A percentile compares a stretch with the other conserved stretches of the same genome.
phyloP scores from a whole-genome alignment of 1,140 invertebrate species.

The Metopolophium dirhodum region DNA sequence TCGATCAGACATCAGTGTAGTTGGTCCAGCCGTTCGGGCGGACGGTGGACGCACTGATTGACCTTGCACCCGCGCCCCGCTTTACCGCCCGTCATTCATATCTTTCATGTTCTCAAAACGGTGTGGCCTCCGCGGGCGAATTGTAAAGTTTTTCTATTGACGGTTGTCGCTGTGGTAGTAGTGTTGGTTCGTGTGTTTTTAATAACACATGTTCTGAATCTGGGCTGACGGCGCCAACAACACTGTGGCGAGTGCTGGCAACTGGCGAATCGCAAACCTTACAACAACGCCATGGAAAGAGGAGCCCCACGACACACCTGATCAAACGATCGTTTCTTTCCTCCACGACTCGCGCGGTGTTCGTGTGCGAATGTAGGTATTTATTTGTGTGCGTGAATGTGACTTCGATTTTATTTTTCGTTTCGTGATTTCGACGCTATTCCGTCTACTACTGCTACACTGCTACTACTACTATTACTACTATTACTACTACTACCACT shows the following conservation, averaged over 20 bases:
- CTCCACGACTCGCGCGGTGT: neutral
- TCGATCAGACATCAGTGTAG: too few species aligned
- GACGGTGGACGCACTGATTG: neutral
- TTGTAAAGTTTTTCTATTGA: neutral
- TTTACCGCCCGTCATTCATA: too few species aligned
- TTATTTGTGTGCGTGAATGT: too few species aligned
- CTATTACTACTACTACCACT: neutral
- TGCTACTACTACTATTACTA: neutral
- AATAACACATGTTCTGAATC: neutral
- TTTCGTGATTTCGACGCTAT: neutral
- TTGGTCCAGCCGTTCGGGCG: too few species aligned
- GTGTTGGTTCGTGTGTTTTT: neutral
- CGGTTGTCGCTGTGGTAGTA: neutral
- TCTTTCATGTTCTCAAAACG: too few species aligned
- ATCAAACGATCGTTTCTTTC: neutral
- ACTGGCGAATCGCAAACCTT: neutral
- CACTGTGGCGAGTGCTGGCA: too few species aligned
- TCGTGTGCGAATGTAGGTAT: neutral
- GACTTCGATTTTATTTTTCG: constrained; percentile 21
- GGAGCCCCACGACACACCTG: neutral
- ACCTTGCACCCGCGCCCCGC: neutral
- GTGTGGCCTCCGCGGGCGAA: neutral
- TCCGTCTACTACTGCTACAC: neutral
- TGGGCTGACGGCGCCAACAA: neutral
- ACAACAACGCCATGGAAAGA: neutral